Base-by-base conservation (phyloP, 1,140 invertebrate genomes). In the Drosophila varians region DNA sequence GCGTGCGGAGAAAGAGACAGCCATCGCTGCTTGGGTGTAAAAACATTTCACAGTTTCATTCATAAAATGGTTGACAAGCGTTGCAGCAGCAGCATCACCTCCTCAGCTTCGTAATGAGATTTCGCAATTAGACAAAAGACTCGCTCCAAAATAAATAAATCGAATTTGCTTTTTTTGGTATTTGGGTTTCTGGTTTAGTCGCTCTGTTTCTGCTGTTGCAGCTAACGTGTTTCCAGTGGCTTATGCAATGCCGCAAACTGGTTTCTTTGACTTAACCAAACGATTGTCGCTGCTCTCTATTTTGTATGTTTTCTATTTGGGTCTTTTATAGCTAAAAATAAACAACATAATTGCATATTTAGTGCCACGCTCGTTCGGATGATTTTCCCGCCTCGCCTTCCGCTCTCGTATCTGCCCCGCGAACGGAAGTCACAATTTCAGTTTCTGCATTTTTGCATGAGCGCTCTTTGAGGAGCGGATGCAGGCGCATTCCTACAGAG, bases 111-210 rank as follows among this genome's bases (percentile, higher is more conserved):
- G 26, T 38, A 74, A 79, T 75, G 70, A 71, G 75, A 47, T 58
- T 58, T 55, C 45, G 26, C 43, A 46, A 70, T 54, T 70, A 51
- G 38, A 64, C 62, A 79, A 53, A 74, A 65, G 51, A 66, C 72
- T 36, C 42, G 34, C 61, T 42, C 36, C 16, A n/a, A 38, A 40
- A 23, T 34, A 70, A 70, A 60, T 52, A 65, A 68, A 66, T 68
- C 64, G 64, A 68, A 74, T 65, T 72, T 49, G 43, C 51, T 60
- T 31, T 73, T 28, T 73, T 73, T 74, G 53, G 57, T 83, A 82
- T 83, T 77, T 83, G 70, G 78, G 78, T 83, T 83, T 83, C 69
- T 83, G 74, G 77, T 57, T 74, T 74, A 79, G 47, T n/a, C 7
- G 25, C 5, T 55, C 5, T 51, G 19, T 57, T 12, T 36, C n/a